phyloP scores from a whole-genome alignment of 2,888 invertebrate genomes.

The Microctonus aethiopoides region DNA sequence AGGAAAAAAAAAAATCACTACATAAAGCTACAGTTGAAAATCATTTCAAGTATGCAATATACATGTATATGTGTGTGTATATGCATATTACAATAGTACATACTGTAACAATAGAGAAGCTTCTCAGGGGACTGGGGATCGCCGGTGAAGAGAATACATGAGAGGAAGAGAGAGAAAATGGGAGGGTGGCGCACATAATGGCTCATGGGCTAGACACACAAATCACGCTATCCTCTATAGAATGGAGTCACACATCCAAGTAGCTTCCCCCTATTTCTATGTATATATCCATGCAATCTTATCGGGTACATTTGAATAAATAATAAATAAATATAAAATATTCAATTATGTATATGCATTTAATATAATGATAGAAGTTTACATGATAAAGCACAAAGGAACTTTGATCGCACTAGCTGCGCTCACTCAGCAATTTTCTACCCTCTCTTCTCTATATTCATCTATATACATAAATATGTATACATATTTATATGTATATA shows the following conservation, averaged over 20 bases:
- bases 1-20: no score
- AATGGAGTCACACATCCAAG: slow-evolving; percentile 29
- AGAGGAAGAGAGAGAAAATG: neutral
- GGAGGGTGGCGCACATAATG: slow-evolving; percentile 31
- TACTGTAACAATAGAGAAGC: neutral
- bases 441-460: slow-evolving; percentile 3
- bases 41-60: slow-evolving; percentile 16
- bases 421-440: neutral
- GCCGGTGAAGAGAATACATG: slow-evolving; percentile 12
- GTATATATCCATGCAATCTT: no score
- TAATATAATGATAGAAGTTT: neutral
- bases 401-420: slow-evolving; percentile 1
- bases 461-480: no score
- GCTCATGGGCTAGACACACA: slow-evolving; percentile 37
- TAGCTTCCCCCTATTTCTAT: slow-evolving; percentile 14
- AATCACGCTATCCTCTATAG: slow-evolving; percentile 36
- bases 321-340: neutral
- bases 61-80: no score
- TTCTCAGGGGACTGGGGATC: neutral
- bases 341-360: neutral
- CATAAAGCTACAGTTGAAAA: neutral
- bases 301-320: neutral
- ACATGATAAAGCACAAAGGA: slow-evolving; percentile 3
- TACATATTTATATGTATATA: neutral
- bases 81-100: slow-evolving; percentile 27